A percentile compares a stretch with the other conserved stretches of the same genome.
phyloP scores from a whole-genome alignment of 2,797 vertebrate species.

The Pseudotriccus pelzelni region DNA sequence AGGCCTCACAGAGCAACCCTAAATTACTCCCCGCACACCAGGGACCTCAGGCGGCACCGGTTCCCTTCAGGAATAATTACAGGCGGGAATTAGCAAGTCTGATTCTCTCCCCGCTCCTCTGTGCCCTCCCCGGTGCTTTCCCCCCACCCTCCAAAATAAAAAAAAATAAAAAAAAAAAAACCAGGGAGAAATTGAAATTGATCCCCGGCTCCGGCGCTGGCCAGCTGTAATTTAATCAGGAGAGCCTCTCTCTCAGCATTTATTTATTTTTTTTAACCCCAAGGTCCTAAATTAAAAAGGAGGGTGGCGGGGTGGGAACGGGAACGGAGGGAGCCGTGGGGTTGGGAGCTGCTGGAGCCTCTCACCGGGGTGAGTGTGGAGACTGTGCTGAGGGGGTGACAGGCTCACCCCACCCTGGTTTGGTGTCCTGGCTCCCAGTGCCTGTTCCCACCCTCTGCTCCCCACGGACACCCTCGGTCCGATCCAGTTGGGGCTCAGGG shows the following conservation, averaged over 20 bases:
- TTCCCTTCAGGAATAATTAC: slow-evolving; percentile 16
- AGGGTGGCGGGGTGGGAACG: fast-evolving
- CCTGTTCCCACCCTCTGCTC: neutral
- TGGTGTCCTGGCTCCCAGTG: too few species aligned
- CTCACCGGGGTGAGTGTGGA: neutral
- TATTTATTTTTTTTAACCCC: neutral
- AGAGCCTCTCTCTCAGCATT: neutral
- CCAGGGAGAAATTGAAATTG: slow-evolving; percentile 57
- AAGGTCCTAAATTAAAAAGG: neutral
- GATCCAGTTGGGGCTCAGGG: neutral
- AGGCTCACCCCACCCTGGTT: fast-evolving
- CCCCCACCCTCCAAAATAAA: neutral
- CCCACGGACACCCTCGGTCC: fast-evolving
- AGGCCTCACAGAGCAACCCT: neutral
- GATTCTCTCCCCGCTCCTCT: neutral
- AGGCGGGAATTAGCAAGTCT: slow-evolving; percentile 47
- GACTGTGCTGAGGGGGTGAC: fast-evolving
- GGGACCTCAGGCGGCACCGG: neutral
- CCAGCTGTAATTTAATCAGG: slow-evolving; percentile 49
- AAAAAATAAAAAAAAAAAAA: neutral
- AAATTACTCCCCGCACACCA: neutral
- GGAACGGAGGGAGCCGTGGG: fast-evolving
- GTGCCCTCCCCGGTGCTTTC: too few species aligned
- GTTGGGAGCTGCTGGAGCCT: neutral
- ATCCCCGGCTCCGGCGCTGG: neutral